Percentiles rank a stretch among this genome's conserved stretches.
phyloP scores from a whole-genome alignment of 2,113 vertebrate genomes.

The Alouatta palliata region DNA sequence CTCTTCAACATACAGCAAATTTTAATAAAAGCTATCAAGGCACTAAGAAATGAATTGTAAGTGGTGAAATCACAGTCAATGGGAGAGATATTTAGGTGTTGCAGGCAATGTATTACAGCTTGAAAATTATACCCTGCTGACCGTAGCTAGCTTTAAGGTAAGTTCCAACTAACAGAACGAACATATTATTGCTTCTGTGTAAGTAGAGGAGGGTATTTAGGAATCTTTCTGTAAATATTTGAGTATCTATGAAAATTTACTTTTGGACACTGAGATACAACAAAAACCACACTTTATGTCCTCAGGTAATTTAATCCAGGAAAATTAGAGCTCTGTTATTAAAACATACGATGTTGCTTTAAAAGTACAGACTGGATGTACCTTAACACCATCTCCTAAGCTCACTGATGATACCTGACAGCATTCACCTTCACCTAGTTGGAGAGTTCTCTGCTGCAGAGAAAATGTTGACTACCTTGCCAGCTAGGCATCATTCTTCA shows the following conservation, averaged over 20 bases:
- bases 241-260: neutral
- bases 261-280: neutral
- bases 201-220: neutral
- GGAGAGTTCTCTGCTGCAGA: neutral
- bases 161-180: neutral
- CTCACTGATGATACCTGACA: neutral
- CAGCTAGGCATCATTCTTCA: neutral
- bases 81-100: neutral
- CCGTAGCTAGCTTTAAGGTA: neutral
- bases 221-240: neutral
- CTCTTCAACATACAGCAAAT: neutral
- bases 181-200: neutral
- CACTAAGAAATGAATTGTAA: neutral
- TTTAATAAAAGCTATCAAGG: neutral
- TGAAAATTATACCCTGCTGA: neutral
- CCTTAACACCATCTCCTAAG: neutral
- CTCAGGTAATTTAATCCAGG: neutral
- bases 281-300: neutral
- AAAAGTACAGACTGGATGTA: too few species aligned
- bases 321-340: neutral
- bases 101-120: neutral
- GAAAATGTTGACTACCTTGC: neutral
- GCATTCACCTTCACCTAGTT: neutral
- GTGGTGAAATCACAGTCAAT: neutral
- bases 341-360: neutral